Evolutionary conservation across 2,113 vertebrate genomes (phyloP).

Genomic region (Pelusios castaneus): DNA sequence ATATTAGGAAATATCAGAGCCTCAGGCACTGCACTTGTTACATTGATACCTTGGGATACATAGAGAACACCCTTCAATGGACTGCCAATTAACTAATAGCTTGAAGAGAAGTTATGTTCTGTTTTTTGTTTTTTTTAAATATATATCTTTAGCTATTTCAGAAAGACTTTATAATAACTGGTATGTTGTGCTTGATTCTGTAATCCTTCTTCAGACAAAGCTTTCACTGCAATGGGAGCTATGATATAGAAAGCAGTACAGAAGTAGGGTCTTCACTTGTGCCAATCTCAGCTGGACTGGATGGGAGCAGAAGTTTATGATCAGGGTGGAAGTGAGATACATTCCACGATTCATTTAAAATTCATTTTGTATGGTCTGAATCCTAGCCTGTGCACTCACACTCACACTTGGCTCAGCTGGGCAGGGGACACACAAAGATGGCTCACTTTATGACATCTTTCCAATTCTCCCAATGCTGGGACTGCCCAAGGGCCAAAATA

Average conservation of each 20-base stretch:
- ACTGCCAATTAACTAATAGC: rapidly evolving
- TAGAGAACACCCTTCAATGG: rapidly evolving
- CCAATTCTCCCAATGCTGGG: rapidly evolving
- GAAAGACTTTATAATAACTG: neutral
- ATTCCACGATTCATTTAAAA: neutral
- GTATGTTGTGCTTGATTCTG: neutral
- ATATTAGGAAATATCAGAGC: conserved; percentile 63
- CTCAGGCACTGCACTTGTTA: conserved; percentile 7
- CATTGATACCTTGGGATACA: neutral
- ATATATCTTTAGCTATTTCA: neutral
- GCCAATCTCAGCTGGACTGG: neutral
- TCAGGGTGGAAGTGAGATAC: rapidly evolving
- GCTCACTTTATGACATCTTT: neutral
- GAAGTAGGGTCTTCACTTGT: neutral
- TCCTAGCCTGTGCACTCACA: neutral
- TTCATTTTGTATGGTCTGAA: neutral
- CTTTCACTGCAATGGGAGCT: neutral
- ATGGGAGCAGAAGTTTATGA: rapidly evolving
- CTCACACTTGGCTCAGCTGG: neutral
- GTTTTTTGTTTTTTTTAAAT: neutral
- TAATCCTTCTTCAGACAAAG: neutral
- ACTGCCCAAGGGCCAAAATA: neutral
- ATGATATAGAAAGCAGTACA: neutral
- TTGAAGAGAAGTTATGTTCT: neutral
- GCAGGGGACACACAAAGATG: neutral